These are phyloP conservation scores for Drosophila athabasca DNA, from an alignment of 1,140 invertebrate genomes.

Conservation along the genomic window DNA sequence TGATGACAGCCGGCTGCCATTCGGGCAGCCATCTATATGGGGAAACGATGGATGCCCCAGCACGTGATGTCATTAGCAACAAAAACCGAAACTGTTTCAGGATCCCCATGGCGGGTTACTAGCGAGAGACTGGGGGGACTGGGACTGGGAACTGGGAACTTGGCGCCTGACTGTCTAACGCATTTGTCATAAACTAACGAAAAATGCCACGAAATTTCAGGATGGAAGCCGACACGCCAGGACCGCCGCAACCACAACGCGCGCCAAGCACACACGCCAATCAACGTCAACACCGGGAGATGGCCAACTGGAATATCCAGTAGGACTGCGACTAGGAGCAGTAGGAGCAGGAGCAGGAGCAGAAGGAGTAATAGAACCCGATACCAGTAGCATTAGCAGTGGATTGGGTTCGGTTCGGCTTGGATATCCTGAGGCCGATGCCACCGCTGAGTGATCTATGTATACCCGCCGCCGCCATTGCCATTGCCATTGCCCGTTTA, in stretches of 20 bases:
- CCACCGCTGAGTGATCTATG: constrained; percentile 62
- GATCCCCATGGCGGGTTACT: not conserved
- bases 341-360: not conserved
- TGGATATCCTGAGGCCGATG: constrained; percentile 11
- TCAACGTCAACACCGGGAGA: constrained; percentile 60
- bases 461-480: constrained; percentile 1
- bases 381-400: constrained; percentile 35
- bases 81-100: constrained; percentile 27
- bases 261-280: constrained; percentile 68
- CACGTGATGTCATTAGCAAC: constrained; percentile 79
- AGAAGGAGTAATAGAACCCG: constrained; percentile 25
- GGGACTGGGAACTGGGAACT: not conserved
- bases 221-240: constrained; percentile 29
- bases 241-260: constrained; percentile 65
- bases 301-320: constrained; percentile 32
- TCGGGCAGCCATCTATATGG: constrained; percentile 40
- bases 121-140: not conserved
- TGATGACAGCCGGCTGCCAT: constrained; percentile 68
- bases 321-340: not conserved
- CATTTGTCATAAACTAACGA: constrained; percentile 78
- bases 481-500: constrained; percentile 50
- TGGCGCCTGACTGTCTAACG: constrained; percentile 34
- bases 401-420: constrained; percentile 5
- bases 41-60: constrained; percentile 21
- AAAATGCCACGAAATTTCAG: constrained; percentile 59